Conservation (phyloP, 2,797 vertebrate species). For the Propithecus perrieri region DNA sequence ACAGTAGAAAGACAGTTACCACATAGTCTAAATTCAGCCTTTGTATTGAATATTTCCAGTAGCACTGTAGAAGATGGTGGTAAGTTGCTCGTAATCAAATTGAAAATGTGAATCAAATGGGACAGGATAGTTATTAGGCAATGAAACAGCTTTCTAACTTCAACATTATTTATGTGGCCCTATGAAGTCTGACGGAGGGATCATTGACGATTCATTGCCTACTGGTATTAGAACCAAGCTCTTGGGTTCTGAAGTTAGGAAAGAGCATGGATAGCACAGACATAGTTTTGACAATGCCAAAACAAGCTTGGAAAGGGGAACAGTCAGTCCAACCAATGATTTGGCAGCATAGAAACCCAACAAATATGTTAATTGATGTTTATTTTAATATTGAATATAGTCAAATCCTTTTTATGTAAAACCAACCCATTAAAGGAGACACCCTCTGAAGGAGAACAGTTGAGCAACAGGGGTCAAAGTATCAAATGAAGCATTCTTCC, state of each 20-base stretch:
- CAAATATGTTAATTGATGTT: conserved; percentile 72
- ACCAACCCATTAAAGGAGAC: conserved; percentile 43
- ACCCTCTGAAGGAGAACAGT: conserved; percentile 14
- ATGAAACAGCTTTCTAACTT: conserved; percentile 47
- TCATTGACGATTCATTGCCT: neutral
- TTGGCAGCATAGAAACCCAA: conserved; percentile 56
- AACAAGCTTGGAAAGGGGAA: conserved; percentile 64
- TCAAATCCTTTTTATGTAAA: conserved; percentile 67
- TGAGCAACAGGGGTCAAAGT: conserved; percentile 47
- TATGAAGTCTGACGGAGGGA: conserved; percentile 27
- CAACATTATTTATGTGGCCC: neutral
- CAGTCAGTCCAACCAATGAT: conserved; percentile 57
- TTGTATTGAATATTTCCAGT: conserved; percentile 48
- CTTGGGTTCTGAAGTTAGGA: conserved; percentile 56
- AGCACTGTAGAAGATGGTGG: neutral
- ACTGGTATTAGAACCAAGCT: neutral
- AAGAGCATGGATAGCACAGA: conserved; percentile 55
- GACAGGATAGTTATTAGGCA: conserved; percentile 34
- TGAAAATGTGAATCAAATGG: conserved; percentile 47
- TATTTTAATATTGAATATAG: conserved; percentile 66
- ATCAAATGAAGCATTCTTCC: neutral
- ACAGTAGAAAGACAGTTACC: conserved; percentile 59
- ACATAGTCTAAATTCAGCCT: conserved; percentile 47
- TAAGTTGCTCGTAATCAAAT: conserved; percentile 37
- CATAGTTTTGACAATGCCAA: conserved; percentile 52